Evolutionary conservation across 2,797 vertebrate genomes (phyloP).

Genomic region (Meda fulgida): DNA sequence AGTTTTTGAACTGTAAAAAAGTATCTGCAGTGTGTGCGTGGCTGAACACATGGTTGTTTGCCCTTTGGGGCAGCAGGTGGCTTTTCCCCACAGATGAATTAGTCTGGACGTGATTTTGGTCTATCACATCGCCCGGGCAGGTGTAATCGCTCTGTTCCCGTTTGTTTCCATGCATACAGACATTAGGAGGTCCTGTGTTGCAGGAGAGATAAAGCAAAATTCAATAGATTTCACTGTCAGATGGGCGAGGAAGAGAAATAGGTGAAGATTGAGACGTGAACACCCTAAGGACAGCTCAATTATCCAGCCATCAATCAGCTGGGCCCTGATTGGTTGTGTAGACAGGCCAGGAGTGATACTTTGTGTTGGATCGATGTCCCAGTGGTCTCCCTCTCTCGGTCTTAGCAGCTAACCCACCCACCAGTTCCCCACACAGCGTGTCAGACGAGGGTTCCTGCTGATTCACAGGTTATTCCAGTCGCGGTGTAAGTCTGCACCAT

Average conservation of each 20-base stretch:
- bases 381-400: conserved; percentile 63
- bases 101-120: conserved; percentile 70
- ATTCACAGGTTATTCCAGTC: conserved; percentile 47
- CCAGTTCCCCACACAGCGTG: conserved; percentile 41
- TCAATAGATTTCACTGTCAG: conserved; percentile 71
- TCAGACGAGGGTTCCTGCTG: conserved; percentile 50
- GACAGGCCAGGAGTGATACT: conserved; percentile 73
- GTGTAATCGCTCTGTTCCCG: conserved; percentile 65
- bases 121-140: conserved; percentile 59
- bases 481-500: conserved; percentile 12
- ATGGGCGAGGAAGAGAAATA: conserved; percentile 63
- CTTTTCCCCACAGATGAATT: conserved; percentile 75
- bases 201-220: conserved; percentile 75
- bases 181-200: conserved; percentile 73
- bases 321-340: conserved; percentile 74
- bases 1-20: background rate
- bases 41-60: conserved; percentile 64
- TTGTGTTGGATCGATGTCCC: conserved; percentile 75
- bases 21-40: background rate
- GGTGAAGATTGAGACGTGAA: conserved; percentile 69
- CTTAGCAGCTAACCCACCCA: conserved; percentile 68
- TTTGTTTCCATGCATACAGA: conserved; percentile 72
- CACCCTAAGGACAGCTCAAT: conserved; percentile 76
- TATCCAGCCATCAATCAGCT: conserved; percentile 79
- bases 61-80: conserved; percentile 73